Base-by-base conservation (phyloP, 1,140 invertebrate species). In the Panagrolaimus sp. region DNA sequence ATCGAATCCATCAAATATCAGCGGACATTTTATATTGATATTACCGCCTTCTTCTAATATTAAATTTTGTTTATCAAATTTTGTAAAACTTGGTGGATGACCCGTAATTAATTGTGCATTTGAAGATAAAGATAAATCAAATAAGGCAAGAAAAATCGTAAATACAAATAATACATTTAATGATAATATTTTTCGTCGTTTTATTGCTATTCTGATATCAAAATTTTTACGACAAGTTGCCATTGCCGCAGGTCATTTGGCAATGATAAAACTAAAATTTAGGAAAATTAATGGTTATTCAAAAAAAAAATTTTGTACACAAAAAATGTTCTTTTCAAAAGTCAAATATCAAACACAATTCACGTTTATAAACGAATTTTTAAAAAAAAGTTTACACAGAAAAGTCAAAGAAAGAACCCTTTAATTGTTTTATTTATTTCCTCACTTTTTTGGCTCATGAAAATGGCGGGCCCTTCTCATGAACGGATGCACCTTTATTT, bases 21-120 rank as follows among this genome's bases (percentile, higher is more conserved):
- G 17, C 26, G 68, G 68, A 28, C 68, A 69, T 48, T 69, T 68
- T 17, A 69, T 17, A 45, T 28, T n/a, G 14, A 69, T n/a, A 14
- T 24, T 12, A 32, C 26, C 21, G 5, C 68, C 68, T 68, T 69
- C 68, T 58, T n/a, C 14, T 26, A 58, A 12, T 21, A 58, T 28
- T 26, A 58, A 21, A 58, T 28, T 21, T 28, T 21, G 28, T 10
- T 26, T 26, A 58, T 58, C 52, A 28, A 28, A 58, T 26, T 58
- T 10, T 26, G 52, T 28, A 58, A 58, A 58, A 21, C 28, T 58
- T 58, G 52, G 52, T 26, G 52, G 52, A 26, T n/a, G 52, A 58
- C 52, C 52, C 52, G 52, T 58, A 58, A 58, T 58, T 28, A 58
- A 58, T 14, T 58, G 52, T n/a, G 52, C 52, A 58, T 58, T 58